Evolutionary conservation across 2,797 vertebrate species (phyloP), one percentile per base, ranked within the genome.

Genomic region (Nyctalus aviator): DNA sequence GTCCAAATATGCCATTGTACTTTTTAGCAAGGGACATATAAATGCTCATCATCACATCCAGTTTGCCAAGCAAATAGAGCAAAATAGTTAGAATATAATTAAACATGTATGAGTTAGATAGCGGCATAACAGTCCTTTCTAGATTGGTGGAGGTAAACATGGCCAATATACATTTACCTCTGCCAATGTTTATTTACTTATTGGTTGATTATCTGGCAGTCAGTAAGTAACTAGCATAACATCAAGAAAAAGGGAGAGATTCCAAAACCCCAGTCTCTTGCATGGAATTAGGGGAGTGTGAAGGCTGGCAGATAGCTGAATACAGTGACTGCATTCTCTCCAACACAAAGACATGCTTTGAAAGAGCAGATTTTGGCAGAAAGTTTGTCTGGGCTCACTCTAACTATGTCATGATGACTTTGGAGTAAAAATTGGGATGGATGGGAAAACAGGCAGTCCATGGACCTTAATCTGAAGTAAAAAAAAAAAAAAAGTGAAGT

Each of bases 121-220:
- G 23, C 23, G 53, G 8, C 55, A 62, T 20, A n/a, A n/a, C 62
- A 53, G 14, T 25, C 37, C 14, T 23, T 27, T 69, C 25, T 55
- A 69, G 59, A 6, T 10, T 17, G 32, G 46, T 7, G 11, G 46
- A 81, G n/a, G n/a, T 64, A 25, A 86, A 7, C 0, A 12, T 62
- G 41, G 59, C 83, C 86, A 66, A 48, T 44, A 41, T 4, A 1
- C 6, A 4, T 7, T 72, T 55, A 20, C 62, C 37, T 64, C n/a
- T 93, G 94, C 79, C 88, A 92, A 17, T 81, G 57, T 94, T 96
- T 86, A 83, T 44, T 91, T 90, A 72, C 64, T 46, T 68, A 18
- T 69, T 55, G n/a, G 50, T 81, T 86, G 57, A 21, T 78, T 87
- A 66, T 86, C 88, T 57, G 50, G 59, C 78, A 90, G 66, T 55